A percentile compares a stretch with the other conserved stretches of the same genome.
phyloP scores from a whole-genome alignment of 2,797 vertebrate species.

The Labeo calbasu region DNA sequence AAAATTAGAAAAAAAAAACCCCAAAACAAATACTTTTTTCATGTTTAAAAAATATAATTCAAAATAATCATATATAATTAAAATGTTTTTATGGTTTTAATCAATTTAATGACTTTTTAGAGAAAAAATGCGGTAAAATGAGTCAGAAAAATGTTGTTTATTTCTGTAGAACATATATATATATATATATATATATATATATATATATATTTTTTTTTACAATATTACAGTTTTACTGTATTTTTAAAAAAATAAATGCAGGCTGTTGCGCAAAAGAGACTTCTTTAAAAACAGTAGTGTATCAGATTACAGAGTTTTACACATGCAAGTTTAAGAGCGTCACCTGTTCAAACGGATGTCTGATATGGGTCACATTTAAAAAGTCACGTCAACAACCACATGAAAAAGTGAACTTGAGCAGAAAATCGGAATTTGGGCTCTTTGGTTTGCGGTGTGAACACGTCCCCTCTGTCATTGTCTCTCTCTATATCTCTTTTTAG shows the following conservation, averaged over 20 bases:
- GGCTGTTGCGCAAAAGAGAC: background rate
- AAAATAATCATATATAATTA: too few relatives aligned
- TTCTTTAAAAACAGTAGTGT: background rate
- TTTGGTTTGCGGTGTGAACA: background rate
- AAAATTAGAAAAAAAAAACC: too few relatives aligned
- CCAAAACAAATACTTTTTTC: background rate
- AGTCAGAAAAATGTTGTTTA: background rate
- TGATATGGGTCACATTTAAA: background rate
- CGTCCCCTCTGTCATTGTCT: slow-evolving; percentile 18
- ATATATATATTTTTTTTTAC: too few relatives aligned
- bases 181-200: too few relatives aligned
- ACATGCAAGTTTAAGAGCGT: background rate
- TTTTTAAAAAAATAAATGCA: background rate
- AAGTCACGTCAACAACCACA: background rate
- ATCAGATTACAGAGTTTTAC: background rate
- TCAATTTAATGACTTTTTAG: background rate
- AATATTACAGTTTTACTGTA: too few relatives aligned
- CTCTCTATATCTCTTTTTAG: slow-evolving; percentile 23
- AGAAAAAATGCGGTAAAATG: too few relatives aligned
- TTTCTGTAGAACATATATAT: background rate
- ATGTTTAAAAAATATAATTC: background rate
- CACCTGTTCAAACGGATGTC: background rate
- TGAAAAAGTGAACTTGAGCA: background rate
- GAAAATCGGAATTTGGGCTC: background rate
- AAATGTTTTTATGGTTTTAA: background rate